A percentile compares a stretch with the other conserved stretches of the same genome.
Conservation (phyloP, 2,888 invertebrate species). For the Cantharis rufa region DNA sequence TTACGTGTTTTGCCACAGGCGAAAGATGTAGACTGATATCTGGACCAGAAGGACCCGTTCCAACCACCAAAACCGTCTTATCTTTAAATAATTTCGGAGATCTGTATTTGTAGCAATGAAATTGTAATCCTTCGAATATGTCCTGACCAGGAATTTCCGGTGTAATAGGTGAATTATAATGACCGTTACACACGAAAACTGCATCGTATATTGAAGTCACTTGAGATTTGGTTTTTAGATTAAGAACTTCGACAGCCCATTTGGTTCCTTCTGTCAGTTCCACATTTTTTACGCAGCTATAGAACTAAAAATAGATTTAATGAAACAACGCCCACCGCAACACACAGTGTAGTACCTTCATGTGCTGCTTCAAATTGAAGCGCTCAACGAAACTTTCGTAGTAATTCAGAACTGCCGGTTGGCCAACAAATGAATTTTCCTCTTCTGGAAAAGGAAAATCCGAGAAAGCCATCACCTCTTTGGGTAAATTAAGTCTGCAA, state of each 20-base stretch:
- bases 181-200: slow-evolving; percentile 62
- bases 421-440: slow-evolving; percentile 67
- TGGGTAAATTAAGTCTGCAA: slow-evolving; percentile 73
- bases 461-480: slow-evolving; percentile 78
- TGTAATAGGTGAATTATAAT: slow-evolving; percentile 55
- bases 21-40: slow-evolving; percentile 63
- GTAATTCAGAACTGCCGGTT: slow-evolving; percentile 70
- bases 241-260: slow-evolving; percentile 66
- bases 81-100: slow-evolving; percentile 67
- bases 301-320: slow-evolving; percentile 39
- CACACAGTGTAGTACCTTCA: slow-evolving; percentile 63
- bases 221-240: slow-evolving; percentile 57
- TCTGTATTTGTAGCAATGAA: slow-evolving; percentile 86
- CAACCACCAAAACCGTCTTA: slow-evolving; percentile 76
- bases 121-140: slow-evolving; percentile 61
- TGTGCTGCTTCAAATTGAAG: slow-evolving; percentile 63
- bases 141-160: slow-evolving; percentile 73
- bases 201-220: slow-evolving; percentile 65
- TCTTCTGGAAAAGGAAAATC: slow-evolving; percentile 68
- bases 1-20: slow-evolving; percentile 49
- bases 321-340: neutral
- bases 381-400: slow-evolving; percentile 68
- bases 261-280: slow-evolving; percentile 47
- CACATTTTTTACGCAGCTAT: slow-evolving; percentile 41
- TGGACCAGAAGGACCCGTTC: slow-evolving; percentile 86